Percentiles rank a stretch among this genome's conserved stretches.
Conservation (phyloP, 2,113 vertebrate genomes). For the Apaloderma vittatum region DNA sequence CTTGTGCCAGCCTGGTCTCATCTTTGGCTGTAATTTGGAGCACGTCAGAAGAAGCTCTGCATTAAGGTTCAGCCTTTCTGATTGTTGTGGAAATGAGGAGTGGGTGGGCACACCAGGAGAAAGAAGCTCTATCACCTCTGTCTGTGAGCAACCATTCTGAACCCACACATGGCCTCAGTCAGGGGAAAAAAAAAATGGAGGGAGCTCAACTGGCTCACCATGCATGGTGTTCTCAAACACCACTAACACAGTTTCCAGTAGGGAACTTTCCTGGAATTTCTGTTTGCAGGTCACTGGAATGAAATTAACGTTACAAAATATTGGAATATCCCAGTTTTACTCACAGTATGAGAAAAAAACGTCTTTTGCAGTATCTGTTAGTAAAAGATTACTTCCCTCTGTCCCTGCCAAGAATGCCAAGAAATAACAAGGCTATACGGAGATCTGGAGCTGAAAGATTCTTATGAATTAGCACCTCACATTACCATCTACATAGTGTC, state of each 20-base stretch:
- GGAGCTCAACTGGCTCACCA: not conserved
- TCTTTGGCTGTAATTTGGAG: not conserved
- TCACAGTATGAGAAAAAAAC: not conserved
- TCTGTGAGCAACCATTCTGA: not conserved
- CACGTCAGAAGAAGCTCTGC: not conserved
- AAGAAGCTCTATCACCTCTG: not conserved
- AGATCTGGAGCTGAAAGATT: not conserved
- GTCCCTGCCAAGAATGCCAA: not conserved
- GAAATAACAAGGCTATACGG: not conserved
- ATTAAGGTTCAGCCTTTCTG: not conserved
- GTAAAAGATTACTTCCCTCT: not conserved
- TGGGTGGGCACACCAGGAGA: not conserved
- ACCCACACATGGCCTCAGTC: fast-evolving
- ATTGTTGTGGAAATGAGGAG: not conserved
- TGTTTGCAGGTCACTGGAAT: not conserved
- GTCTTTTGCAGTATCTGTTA: not conserved
- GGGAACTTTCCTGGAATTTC: conserved; percentile 3
- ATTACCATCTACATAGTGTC: not conserved
- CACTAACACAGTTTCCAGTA: not conserved
- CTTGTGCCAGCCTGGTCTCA: not conserved
- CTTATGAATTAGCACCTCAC: not conserved
- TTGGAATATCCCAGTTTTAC: not conserved
- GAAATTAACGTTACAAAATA: conserved; percentile 27
- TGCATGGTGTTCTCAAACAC: not conserved
- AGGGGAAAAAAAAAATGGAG: not conserved